phyloP scores from a whole-genome alignment of 2,888 invertebrate genomes.

The Trichopoda pennipes region DNA sequence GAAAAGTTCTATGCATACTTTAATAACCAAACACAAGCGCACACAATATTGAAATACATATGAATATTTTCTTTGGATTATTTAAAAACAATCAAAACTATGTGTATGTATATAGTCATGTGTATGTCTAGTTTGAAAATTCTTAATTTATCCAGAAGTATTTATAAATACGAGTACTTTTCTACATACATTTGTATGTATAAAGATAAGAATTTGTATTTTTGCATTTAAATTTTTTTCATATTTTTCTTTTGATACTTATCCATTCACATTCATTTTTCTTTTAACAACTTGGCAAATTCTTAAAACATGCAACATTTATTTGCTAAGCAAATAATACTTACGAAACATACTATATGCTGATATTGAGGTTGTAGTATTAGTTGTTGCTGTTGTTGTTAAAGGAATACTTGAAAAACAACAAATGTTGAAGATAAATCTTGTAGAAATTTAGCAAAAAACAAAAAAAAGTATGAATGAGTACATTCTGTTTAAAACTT shows the following conservation, averaged over 20 bases:
- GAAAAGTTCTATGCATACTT: conserved; percentile 22
- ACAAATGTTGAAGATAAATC: conserved; percentile 62
- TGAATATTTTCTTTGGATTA: conserved; percentile 35
- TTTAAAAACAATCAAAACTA: conserved; percentile 19
- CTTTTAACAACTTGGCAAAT: conserved; percentile 25
- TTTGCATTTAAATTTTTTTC: conserved; percentile 9
- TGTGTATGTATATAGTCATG: conserved; percentile 9
- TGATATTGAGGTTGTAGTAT: conserved; percentile 41
- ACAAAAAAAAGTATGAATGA: conserved; percentile 22
- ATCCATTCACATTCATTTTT: not conserved
- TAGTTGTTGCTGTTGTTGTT: conserved; percentile 8
- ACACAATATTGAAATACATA: not conserved
- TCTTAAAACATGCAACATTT: conserved; percentile 36
- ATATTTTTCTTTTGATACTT: conserved; percentile 31
- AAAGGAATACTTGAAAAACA: conserved; percentile 38
- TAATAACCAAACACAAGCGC: conserved; percentile 15
- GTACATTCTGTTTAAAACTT: not conserved
- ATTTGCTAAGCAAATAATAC: conserved; percentile 76
- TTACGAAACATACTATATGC: conserved; percentile 50
- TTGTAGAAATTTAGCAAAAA: conserved; percentile 45
- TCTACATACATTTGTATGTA: conserved; percentile 8
- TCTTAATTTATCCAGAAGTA: conserved; percentile 54
- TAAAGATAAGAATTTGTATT: conserved; percentile 46
- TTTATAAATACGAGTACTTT: conserved; percentile 22
- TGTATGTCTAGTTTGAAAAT: conserved; percentile 45